phyloP scores from a whole-genome alignment of 2,888 invertebrate species.

The Hololepta plana region DNA sequence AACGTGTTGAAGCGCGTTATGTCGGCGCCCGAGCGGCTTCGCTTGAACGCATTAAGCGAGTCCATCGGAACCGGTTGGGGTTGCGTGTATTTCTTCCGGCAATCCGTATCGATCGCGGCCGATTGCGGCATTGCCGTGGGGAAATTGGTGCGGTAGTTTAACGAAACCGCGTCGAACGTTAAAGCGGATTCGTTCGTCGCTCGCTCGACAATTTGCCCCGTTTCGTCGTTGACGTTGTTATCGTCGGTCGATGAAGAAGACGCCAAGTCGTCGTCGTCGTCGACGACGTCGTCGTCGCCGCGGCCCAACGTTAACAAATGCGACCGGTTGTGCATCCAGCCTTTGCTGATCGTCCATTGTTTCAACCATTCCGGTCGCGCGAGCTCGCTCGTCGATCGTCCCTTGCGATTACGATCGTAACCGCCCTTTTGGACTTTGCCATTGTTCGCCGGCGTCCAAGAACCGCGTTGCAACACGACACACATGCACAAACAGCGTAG shows the following conservation, averaged over 20 bases:
- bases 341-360: conserved; percentile 29
- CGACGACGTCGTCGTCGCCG: not conserved
- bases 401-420: not conserved
- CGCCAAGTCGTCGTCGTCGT: not conserved
- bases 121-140: too few relatives aligned
- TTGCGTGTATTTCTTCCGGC: conserved; percentile 14
- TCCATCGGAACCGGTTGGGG: too few relatives aligned
- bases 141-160: conserved; percentile 23
- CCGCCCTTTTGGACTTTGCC: conserved; percentile 8
- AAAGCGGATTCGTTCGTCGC: conserved; percentile 14
- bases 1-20: too few relatives aligned
- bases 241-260: conserved; percentile 3
- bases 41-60: too few relatives aligned
- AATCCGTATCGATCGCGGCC: too few relatives aligned
- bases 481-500: conserved; percentile 21
- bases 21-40: not conserved
- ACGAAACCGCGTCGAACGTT: conserved; percentile 17
- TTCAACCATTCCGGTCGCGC: conserved; percentile 24
- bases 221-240: conserved; percentile 5
- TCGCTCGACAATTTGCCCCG: conserved; percentile 11
- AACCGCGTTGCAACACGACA: conserved; percentile 18
- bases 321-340: conserved; percentile 26
- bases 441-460: conserved; percentile 18
- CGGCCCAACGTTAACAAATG: conserved; percentile 19
- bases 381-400: too few relatives aligned